phyloP scores from a whole-genome alignment of 2,888 invertebrate genomes.

The Pyrocoelia pectoralis region DNA sequence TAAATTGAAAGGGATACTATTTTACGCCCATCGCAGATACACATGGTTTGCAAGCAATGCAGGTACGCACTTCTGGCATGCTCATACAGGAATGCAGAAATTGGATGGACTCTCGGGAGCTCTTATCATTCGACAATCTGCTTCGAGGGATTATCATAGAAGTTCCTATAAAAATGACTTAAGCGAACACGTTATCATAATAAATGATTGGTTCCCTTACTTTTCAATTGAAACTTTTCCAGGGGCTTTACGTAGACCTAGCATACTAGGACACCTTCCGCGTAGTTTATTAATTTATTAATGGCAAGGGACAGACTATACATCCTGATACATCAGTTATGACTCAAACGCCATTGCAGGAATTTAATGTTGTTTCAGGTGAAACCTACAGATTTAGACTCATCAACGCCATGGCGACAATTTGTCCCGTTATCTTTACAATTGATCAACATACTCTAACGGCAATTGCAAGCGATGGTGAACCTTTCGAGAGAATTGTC shows the following conservation, averaged over 20 bases:
- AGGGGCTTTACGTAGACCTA: conserved; percentile 78
- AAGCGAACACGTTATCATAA: conserved; percentile 84
- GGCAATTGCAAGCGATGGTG: conserved; percentile 87
- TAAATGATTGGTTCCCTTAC: conserved; percentile 92
- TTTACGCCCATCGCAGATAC: conserved; percentile 70
- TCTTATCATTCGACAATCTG: conserved; percentile 83
- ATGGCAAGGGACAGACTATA: conserved; percentile 91
- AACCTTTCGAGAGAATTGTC: conserved; percentile 86
- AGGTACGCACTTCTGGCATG: conserved; percentile 93
- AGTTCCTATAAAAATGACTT: conserved; percentile 87
- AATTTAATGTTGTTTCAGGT: conserved; percentile 87
- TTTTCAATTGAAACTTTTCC: conserved; percentile 80
- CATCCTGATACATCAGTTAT: conserved; percentile 90
- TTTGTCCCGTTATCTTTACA: conserved; percentile 89
- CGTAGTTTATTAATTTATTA: conserved; percentile 86
- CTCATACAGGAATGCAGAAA: conserved; percentile 90
- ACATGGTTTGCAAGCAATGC: conserved; percentile 73
- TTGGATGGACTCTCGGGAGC: conserved; percentile 88
- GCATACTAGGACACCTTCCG: conserved; percentile 76
- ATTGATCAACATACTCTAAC: conserved; percentile 86
- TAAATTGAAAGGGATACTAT: too few relatives aligned
- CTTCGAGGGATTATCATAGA: conserved; percentile 85
- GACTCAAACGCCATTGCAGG: conserved; percentile 88
- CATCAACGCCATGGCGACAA: conserved; percentile 90
- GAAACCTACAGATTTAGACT: conserved; percentile 87